phyloP scores from a whole-genome alignment of 2,113 vertebrate species.

The Trichomycterus rosablanca region DNA sequence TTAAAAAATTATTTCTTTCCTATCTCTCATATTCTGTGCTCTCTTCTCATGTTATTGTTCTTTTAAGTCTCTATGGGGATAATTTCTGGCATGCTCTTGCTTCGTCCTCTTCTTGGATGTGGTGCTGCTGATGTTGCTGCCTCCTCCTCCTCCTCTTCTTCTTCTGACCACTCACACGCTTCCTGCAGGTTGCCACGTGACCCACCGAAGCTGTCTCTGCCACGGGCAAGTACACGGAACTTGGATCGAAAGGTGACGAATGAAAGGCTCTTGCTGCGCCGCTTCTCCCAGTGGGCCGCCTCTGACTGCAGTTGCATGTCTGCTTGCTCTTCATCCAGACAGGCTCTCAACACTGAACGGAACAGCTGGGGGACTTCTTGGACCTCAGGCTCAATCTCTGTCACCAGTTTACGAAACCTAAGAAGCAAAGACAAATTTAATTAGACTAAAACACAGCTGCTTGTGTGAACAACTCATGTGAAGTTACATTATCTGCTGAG shows the following conservation, averaged over 20 bases:
- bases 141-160: conserved; percentile 55
- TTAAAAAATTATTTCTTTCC: not conserved
- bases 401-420: conserved; percentile 71
- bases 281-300: conserved; percentile 48
- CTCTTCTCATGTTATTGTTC: not conserved
- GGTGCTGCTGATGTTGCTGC: conserved; percentile 46
- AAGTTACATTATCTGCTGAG: too few relatives aligned
- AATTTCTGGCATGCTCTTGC: conserved; percentile 74
- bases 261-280: conserved; percentile 72
- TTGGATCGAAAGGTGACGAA: conserved; percentile 66
- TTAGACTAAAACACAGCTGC: not conserved
- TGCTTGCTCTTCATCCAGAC: conserved; percentile 54
- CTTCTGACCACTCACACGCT: conserved; percentile 62
- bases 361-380: conserved; percentile 70
- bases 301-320: conserved; percentile 35
- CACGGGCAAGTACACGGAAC: conserved; percentile 57
- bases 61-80: conserved; percentile 47
- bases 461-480: not conserved
- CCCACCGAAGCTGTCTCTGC: conserved; percentile 46
- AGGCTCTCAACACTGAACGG: conserved; percentile 59
- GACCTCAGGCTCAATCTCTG: conserved; percentile 69
- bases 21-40: not conserved
- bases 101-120: conserved; percentile 58
- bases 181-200: conserved; percentile 66
- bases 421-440: not conserved